These are phyloP conservation scores for Talpa occidentalis DNA, from an alignment of 2,113 vertebrate species.

Conservation along the genomic window DNA sequence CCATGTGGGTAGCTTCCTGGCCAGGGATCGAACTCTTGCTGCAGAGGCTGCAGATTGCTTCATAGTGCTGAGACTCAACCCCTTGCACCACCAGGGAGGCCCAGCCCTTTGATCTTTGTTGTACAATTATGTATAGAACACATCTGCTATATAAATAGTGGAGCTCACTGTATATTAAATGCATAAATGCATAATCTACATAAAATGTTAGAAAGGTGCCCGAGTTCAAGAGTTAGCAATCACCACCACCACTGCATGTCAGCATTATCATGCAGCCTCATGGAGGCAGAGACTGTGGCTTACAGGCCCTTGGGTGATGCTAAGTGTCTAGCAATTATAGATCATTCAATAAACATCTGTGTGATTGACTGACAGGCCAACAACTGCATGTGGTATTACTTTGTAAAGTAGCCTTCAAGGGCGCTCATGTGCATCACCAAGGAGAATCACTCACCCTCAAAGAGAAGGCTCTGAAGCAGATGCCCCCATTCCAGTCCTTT, in stretches of 20 bases:
- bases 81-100: too few species aligned
- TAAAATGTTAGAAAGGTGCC: too few species aligned
- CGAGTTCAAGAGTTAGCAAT: neutral
- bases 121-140: neutral
- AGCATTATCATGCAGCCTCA: neutral
- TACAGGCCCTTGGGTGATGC: neutral
- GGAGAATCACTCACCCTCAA: neutral
- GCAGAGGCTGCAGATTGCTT: too few species aligned
- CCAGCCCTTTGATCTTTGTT: too few species aligned
- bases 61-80: too few species aligned
- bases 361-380: neutral
- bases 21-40: too few species aligned
- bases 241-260: neutral
- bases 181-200: neutral
- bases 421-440: neutral
- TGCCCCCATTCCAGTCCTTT: neutral
- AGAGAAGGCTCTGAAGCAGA: neutral
- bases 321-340: neutral
- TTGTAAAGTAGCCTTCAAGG: neutral
- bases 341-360: neutral
- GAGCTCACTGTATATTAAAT: neutral
- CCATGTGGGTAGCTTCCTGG: too few species aligned
- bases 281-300: accelerated
- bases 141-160: neutral
- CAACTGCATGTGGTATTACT: neutral